phyloP scores from a whole-genome alignment of 2,113 vertebrate genomes.

The Ptychochromis oligacanthus region DNA sequence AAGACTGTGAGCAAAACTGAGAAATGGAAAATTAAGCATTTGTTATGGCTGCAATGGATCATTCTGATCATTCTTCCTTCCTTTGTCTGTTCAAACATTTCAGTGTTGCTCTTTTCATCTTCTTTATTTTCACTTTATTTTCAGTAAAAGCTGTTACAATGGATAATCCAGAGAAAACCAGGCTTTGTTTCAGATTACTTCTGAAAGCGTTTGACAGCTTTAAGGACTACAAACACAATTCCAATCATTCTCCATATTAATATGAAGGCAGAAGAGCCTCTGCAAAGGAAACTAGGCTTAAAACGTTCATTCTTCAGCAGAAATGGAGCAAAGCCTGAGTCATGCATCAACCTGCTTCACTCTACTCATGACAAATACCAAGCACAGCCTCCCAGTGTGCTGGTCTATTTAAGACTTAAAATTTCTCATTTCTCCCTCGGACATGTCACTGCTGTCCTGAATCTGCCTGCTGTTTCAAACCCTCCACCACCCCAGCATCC shows the following conservation, averaged over 20 bases:
- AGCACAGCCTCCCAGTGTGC: no score
- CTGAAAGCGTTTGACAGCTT: not conserved
- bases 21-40: not conserved
- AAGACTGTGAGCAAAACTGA: not conserved
- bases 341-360: no score
- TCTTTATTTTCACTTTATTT: not conserved
- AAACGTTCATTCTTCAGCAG: not conserved
- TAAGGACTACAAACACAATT: not conserved
- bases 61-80: no score
- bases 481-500: no score
- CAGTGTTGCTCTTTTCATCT: not conserved
- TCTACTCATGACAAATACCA: no score
- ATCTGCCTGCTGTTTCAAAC: no score
- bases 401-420: no score
- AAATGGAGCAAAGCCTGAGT: no score
- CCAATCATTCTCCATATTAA: not conserved
- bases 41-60: not conserved
- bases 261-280: not conserved
- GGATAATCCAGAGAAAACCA: not conserved
- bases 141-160: not conserved
- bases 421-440: not conserved
- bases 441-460: no score
- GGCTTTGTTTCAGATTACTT: not conserved
- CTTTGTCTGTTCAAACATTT: not conserved
- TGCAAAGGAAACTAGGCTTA: not conserved